Evolutionary conservation across 2,888 invertebrate species (phyloP), one percentile per base, ranked within the genome.

Genomic region (Neocrepidodera transversa): DNA sequence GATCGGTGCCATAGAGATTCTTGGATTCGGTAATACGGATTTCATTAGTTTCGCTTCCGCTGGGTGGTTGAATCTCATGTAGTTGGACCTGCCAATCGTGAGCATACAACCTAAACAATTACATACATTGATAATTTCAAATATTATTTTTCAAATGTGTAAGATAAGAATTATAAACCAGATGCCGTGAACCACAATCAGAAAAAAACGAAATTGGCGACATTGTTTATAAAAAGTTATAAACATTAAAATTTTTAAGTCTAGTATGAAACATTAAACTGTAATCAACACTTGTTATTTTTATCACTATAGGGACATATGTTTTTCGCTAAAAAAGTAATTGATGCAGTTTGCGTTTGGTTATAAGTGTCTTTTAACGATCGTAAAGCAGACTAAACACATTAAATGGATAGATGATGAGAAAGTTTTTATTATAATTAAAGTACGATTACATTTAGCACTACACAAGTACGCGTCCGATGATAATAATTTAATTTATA

Each of bases 61-160:
- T 0, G 95, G 95, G 79, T 95, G 92, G 80, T 95, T 95, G 83
- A 94, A 95, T 36, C 95, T 89, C 79, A 95, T 87, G 81, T 93
- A 93, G 80, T 93, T 94, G 50, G 95, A 93, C 48, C 93, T 86
- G 20, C 95, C 95, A 69, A 96, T 89, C 50, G 93, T 93, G 65
- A 95, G 82, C 92, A 94, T 95, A 76, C 92, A 93, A 73, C 93
- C 93, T 93, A 83, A 1, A 81, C 80, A 26, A 11, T 16, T 23
- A 23, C 3, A 23, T 6, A 23, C 23, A 5, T 23, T 23, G 3
- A 23, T n/a, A 35, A 13, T n/a, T 30, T 30, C 7, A 23, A 23
- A 23, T 23, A 23, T 23, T 23, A 23, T 23, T 5, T 23, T 23
- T 23, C 7, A 5, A 7, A 23, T n/a, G n/a, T n/a, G n/a, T n/a